Conservation (phyloP, 2,113 vertebrate genomes). For the Chiloscyllium plagiosum region DNA sequence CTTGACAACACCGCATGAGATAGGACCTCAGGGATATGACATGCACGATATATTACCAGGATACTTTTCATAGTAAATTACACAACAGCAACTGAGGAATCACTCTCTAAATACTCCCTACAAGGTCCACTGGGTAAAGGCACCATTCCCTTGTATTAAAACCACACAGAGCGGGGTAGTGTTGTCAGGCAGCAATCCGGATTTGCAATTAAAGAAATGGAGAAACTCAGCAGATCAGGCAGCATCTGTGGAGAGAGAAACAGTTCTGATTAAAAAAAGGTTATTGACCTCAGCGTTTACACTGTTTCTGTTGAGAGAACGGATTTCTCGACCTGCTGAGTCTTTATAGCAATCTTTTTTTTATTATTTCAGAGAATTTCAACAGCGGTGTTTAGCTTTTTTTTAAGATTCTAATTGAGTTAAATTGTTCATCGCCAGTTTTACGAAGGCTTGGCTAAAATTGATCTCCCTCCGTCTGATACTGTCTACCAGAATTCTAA, state of each 20-base stretch:
- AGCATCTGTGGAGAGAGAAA: neutral
- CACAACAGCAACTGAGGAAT: neutral
- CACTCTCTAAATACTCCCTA: neutral
- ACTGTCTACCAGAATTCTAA: neutral
- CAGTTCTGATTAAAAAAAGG: neutral
- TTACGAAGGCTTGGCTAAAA: no score
- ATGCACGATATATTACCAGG: neutral
- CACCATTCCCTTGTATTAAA: neutral
- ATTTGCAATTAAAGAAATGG: neutral
- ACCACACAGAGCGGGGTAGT: neutral
- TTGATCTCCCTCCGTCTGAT: no score
- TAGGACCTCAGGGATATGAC: neutral
- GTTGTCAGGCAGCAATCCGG: neutral
- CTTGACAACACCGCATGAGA: neutral
- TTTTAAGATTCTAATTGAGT: neutral
- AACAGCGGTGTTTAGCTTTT: no score
- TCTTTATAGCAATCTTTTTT: no score
- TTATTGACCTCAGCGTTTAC: neutral
- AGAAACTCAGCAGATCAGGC: neutral
- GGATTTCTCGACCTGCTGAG: no score
- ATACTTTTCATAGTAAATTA: conserved; percentile 24
- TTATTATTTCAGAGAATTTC: no score
- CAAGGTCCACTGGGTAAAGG: neutral
- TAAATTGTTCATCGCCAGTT: no score
- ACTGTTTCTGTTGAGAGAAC: no score